Conservation (phyloP, 2,797 vertebrate genomes). For the Gorsachius magnificus region DNA sequence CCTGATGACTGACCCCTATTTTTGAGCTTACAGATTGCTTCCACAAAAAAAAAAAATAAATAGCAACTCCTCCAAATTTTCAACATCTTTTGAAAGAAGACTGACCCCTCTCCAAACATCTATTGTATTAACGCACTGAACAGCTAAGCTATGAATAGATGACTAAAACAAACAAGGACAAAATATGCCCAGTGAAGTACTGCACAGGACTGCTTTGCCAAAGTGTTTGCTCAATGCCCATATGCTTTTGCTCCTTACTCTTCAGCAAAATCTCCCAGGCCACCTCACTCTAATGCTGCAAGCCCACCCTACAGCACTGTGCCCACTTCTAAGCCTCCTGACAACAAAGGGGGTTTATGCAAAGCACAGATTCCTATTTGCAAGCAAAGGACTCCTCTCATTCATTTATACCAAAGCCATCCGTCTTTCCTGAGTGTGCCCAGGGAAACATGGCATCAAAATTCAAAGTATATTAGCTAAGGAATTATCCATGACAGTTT, state of each 20-base stretch:
- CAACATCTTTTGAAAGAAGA: not conserved
- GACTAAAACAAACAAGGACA: not conserved
- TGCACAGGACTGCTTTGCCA: not conserved
- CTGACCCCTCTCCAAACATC: not conserved
- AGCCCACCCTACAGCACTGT: not conserved
- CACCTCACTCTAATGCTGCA: not conserved
- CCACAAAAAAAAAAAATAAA: not conserved
- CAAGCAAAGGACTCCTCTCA: not conserved
- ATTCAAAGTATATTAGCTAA: not conserved
- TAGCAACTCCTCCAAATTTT: not conserved
- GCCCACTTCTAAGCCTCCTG: not conserved
- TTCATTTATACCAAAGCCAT: not conserved
- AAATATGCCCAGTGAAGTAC: not conserved
- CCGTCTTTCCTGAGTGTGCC: not conserved
- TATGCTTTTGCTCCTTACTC: not conserved
- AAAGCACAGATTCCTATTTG: not conserved
- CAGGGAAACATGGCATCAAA: not conserved
- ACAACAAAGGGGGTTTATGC: not conserved
- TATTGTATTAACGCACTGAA: not conserved
- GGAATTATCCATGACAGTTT: not conserved
- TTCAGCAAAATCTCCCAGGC: not conserved
- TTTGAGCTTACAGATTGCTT: not conserved
- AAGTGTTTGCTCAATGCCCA: not conserved
- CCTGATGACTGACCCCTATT: accelerated
- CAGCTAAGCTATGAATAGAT: not conserved